phyloP scores from a whole-genome alignment of 2,113 vertebrate genomes.

The Rhabdornis inornatus region DNA sequence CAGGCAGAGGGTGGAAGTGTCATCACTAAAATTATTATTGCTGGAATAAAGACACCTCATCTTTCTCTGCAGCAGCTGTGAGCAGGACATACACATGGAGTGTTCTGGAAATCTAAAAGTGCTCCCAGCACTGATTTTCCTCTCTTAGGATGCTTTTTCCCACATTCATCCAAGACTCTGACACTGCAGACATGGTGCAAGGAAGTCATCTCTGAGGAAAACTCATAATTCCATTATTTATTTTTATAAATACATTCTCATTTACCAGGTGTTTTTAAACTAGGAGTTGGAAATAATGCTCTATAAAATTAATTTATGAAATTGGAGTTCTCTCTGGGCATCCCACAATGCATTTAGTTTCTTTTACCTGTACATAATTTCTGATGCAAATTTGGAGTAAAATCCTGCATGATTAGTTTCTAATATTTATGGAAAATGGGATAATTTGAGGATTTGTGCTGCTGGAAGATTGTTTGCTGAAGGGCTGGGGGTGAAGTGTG shows the following conservation, averaged over 20 bases:
- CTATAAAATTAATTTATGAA: neutral
- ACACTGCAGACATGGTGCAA: fast-evolving
- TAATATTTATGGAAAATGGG: neutral
- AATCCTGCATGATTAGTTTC: neutral
- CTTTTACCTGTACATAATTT: neutral
- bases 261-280: neutral
- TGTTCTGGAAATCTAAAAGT: neutral
- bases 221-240: neutral
- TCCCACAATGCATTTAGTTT: neutral
- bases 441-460: neutral
- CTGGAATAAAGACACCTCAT: neutral
- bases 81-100: neutral
- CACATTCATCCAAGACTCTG: neutral
- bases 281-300: neutral
- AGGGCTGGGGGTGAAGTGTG: neutral
- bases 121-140: neutral
- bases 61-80: neutral
- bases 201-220: neutral
- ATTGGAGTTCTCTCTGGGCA: neutral
- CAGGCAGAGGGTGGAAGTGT: neutral
- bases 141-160: neutral
- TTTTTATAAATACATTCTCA: neutral
- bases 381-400: neutral
- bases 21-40: neutral
- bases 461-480: neutral